Evolutionary conservation across 2,113 vertebrate species (phyloP).

Genomic region (Petroica traversi): DNA sequence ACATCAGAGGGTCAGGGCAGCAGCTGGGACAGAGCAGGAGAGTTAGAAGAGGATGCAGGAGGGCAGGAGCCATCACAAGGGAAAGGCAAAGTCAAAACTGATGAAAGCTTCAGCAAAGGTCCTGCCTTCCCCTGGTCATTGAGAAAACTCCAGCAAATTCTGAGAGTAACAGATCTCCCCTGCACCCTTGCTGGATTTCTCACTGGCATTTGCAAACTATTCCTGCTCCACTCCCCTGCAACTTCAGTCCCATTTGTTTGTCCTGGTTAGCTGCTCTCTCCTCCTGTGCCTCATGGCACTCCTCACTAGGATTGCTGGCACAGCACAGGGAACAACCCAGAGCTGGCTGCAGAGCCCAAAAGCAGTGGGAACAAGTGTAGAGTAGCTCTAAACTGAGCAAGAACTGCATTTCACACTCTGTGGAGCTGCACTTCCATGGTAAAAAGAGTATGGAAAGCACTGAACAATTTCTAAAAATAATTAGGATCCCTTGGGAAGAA

Average conservation of each 20-base stretch:
- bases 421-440: background rate
- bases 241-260: background rate
- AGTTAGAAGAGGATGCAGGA: background rate
- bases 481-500: background rate
- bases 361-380: fast-evolving
- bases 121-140: background rate
- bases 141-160: background rate
- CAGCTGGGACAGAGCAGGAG: background rate
- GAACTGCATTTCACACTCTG: background rate
- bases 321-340: background rate
- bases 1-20: background rate
- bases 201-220: background rate
- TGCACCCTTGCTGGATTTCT: background rate
- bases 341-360: background rate
- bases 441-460: background rate
- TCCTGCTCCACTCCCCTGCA: background rate
- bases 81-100: background rate
- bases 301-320: background rate
- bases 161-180: background rate
- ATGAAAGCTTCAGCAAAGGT: background rate
- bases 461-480: background rate
- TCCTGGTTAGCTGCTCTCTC: background rate
- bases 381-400: background rate
- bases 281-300: background rate
- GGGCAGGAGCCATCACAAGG: background rate